Conservation (phyloP, 2,888 invertebrate genomes). For the Cephonodes hylas region DNA sequence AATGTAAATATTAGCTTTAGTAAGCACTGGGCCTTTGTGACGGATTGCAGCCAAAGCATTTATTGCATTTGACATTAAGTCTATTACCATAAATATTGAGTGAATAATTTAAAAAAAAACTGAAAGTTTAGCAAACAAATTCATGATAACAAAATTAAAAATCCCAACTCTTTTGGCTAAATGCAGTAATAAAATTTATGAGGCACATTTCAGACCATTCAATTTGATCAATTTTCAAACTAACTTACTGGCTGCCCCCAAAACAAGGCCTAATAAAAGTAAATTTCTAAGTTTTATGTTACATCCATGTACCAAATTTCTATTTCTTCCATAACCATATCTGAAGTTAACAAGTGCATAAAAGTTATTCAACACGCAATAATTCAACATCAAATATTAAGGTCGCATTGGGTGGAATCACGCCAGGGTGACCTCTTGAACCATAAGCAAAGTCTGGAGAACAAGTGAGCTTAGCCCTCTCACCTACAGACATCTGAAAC, state of each 20-base stretch:
- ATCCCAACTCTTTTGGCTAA: background rate
- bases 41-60: background rate
- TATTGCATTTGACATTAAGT: too few species aligned
- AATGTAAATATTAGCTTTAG: background rate
- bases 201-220: background rate
- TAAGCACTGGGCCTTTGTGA: background rate
- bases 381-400: constrained; percentile 98
- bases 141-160: background rate
- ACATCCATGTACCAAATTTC: background rate
- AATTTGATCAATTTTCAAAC: background rate
- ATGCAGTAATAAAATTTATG: background rate
- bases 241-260: background rate
- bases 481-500: constrained; percentile 94
- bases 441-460: constrained; percentile 98
- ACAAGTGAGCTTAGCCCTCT: constrained; percentile 94
- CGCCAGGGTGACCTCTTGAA: constrained; percentile 92
- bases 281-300: background rate
- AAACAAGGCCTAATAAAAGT: background rate
- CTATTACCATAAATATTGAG: too few species aligned
- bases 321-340: background rate
- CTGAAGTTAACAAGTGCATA: background rate
- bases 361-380: constrained; percentile 90
- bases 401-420: constrained; percentile 96
- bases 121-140: too few species aligned
- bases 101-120: too few species aligned